phyloP scores from a whole-genome alignment of 2,888 invertebrate genomes.

The Limulus polyphemus region DNA sequence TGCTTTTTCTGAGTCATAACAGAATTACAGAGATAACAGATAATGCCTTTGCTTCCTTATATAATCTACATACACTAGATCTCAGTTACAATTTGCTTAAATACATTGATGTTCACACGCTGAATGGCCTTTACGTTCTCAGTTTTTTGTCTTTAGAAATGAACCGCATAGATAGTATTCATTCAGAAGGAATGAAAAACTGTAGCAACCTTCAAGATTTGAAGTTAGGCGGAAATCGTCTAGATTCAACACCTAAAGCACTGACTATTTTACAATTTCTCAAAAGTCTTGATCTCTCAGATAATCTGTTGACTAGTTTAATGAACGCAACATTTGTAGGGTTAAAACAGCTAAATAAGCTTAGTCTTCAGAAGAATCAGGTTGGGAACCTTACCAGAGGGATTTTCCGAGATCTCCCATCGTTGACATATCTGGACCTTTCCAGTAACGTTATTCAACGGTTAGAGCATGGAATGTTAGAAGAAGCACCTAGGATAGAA shows the following conservation, averaged over 20 bases:
- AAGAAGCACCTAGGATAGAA: conserved; percentile 56
- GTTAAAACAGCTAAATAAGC: conserved; percentile 69
- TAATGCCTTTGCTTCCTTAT: conserved; percentile 79
- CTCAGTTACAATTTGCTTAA: conserved; percentile 73
- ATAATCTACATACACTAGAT: conserved; percentile 76
- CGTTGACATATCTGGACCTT: conserved; percentile 59
- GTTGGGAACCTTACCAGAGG: conserved; percentile 66
- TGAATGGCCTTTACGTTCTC: conserved; percentile 76
- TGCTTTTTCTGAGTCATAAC: conserved; percentile 72
- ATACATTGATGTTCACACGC: conserved; percentile 67
- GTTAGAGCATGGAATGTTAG: conserved; percentile 68
- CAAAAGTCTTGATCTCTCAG: conserved; percentile 76
- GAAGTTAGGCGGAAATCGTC: conserved; percentile 72
- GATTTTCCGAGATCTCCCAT: conserved; percentile 60
- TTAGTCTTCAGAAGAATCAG: conserved; percentile 78
- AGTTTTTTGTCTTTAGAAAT: conserved; percentile 72
- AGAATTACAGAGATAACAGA: conserved; percentile 68
- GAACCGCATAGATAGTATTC: conserved; percentile 67
- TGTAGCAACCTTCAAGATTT: conserved; percentile 79
- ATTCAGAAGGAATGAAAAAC: conserved; percentile 77
- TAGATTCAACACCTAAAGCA: conserved; percentile 66
- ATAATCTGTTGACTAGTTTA: conserved; percentile 69
- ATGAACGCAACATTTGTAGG: conserved; percentile 71
- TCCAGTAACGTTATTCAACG: conserved; percentile 67
- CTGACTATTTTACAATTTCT: conserved; percentile 71